Base-by-base conservation (phyloP, 2,797 vertebrate genomes). In the Pogoniulus pusillus region DNA sequence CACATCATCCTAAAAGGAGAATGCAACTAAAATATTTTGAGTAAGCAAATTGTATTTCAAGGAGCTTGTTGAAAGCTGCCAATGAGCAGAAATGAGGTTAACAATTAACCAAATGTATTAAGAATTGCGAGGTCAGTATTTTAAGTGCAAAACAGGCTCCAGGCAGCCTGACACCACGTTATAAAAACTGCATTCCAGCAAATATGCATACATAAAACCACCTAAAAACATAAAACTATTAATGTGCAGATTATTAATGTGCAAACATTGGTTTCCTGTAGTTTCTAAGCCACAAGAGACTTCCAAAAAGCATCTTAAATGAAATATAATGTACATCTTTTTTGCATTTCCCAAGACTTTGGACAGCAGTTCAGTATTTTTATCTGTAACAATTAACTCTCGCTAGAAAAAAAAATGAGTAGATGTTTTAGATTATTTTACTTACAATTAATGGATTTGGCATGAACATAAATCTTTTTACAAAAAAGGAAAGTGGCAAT, bases 71-170 rank as follows among this genome's bases (percentile, higher is more conserved):
- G 30, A n/a, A 90, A 91, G 62, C 35, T 12, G 10, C 35, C 55
- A 62, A 68, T 14, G 17, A 91, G 35, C 13, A 76, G 32, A 83
- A 80, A 19, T 3, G 5, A 11, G 10, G 18, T 76, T 93, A 95
- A 92, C 30, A 89, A 93, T 81, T 85, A 83, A 81, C 54, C 32
- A 86, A 51, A 23, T 9, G 10, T 32, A 85, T 37, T 72, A 47
- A 77, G 13, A 66, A 47, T 73, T 73, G 15, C 60, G 51, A 84
- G 9, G 7, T 51, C 35, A 75, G 1, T 60, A 79, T 64, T 78
- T 82, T n/a, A 91, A 91, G 79, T 17, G 29, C 54, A 89, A 82
- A 76, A 51, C 4, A 88, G 37, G 45, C 39, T 27, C 70, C 47
- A 78, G 34, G 57, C 57, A 79, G 45, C 37, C 26, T 71, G 57